Conservation (phyloP, 53 echinoderm and acorn worm genomes). For the Henricia sp. region DNA sequence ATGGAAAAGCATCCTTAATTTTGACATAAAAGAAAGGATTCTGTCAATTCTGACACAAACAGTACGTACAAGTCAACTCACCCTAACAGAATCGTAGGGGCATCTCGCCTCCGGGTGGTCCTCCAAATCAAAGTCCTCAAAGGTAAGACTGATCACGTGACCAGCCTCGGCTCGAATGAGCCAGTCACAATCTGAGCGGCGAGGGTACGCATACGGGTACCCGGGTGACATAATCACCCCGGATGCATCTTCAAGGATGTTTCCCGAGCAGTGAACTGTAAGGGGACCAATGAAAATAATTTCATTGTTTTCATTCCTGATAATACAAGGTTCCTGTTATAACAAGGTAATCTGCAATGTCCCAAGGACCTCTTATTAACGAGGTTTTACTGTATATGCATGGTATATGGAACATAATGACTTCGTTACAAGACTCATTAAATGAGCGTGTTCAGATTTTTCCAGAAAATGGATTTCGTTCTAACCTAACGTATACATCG, state of each 20-base stretch:
- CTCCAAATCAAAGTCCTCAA: constrained; percentile 72
- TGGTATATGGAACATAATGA: too few relatives aligned
- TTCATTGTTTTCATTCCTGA: not conserved
- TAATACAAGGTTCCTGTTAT: too few relatives aligned
- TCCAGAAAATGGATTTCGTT: too few relatives aligned
- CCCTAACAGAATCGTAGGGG: constrained; percentile 66
- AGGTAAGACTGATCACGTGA: constrained; percentile 64
- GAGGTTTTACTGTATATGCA: too few relatives aligned
- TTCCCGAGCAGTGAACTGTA: constrained; percentile 58
- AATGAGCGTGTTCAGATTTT: too few relatives aligned
- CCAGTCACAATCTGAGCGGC: constrained; percentile 70
- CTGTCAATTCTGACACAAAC: too few relatives aligned
- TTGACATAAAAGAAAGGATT: too few relatives aligned
- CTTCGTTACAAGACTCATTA: too few relatives aligned
- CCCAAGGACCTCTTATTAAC: too few relatives aligned
- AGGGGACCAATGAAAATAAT: not conserved
- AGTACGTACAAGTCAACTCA: constrained; percentile 4
- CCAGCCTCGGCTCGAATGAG: constrained; percentile 64
- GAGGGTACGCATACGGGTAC: constrained; percentile 65
- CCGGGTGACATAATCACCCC: constrained; percentile 64
- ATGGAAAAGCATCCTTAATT: too few relatives aligned
- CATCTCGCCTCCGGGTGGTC: constrained; percentile 63
- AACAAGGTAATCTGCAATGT: too few relatives aligned
- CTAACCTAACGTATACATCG: too few relatives aligned
- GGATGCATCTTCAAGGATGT: constrained; percentile 14